Conservation (phyloP, 2,888 invertebrate genomes). For the Xanthostigma xanthostigma region DNA sequence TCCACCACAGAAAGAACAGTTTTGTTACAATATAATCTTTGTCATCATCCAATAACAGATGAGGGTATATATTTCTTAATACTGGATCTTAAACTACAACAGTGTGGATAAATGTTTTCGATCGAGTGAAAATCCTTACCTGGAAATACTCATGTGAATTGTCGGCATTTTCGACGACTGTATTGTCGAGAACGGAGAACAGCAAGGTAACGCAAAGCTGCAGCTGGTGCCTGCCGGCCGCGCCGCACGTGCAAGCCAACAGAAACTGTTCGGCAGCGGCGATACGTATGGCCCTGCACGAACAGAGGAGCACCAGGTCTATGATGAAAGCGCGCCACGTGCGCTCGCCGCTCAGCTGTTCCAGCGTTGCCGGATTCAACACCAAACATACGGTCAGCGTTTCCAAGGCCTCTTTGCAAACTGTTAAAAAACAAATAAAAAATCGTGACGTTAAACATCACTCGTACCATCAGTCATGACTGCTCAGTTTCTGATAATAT, state of each 20-base stretch:
- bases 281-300: constrained; percentile 54
- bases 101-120: too few species aligned
- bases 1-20: too few species aligned
- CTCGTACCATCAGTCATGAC: constrained; percentile 18
- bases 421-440: constrained; percentile 25
- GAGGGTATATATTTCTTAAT: too few species aligned
- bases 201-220: constrained; percentile 50
- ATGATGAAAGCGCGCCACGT: constrained; percentile 83
- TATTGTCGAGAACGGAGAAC: constrained; percentile 48
- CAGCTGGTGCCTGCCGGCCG: constrained; percentile 39
- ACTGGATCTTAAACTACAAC: too few species aligned
- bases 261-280: constrained; percentile 75
- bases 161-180: constrained; percentile 49
- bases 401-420: constrained; percentile 87
- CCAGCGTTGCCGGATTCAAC: constrained; percentile 74
- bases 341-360: constrained; percentile 62
- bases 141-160: constrained; percentile 67
- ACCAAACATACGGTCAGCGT: constrained; percentile 80
- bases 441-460: not conserved
- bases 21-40: too few species aligned
- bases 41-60: too few species aligned
- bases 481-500: constrained; percentile 22
- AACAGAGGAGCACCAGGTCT: constrained; percentile 74
- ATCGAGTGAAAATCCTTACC: constrained; percentile 19
- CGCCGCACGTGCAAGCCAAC: constrained; percentile 69